A percentile compares a stretch with the other conserved stretches of the same genome.
Conservation (phyloP, 2,888 invertebrate species). For the Prosopocoilus inquinatus region DNA sequence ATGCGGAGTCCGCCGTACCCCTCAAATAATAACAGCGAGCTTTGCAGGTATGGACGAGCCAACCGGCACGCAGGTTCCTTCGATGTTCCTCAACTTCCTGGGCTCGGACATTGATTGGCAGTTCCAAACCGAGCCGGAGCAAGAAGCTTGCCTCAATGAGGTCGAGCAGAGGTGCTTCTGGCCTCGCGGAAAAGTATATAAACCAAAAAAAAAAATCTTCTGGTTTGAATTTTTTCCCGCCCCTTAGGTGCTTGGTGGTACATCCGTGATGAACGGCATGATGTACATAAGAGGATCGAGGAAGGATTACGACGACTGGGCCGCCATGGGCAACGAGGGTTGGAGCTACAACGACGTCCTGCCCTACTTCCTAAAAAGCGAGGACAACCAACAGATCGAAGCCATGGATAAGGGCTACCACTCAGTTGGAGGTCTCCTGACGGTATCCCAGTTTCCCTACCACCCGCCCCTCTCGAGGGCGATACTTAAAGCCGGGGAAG, state of each 20-base stretch:
- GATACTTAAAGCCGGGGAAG: conserved; percentile 74
- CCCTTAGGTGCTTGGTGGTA: conserved; percentile 78
- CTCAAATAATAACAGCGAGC: not conserved
- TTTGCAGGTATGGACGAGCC: conserved; percentile 75
- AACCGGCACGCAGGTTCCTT: conserved; percentile 84
- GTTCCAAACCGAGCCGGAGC: conserved; percentile 82
- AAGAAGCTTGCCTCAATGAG: conserved; percentile 70
- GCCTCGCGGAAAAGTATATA: conserved; percentile 76
- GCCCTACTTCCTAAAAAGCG: conserved; percentile 85
- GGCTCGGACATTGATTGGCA: conserved; percentile 88
- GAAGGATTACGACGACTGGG: conserved; percentile 87
- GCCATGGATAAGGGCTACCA: conserved; percentile 76
- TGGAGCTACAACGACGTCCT: conserved; percentile 89
- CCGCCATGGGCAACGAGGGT: conserved; percentile 77
- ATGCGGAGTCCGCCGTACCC: conserved; percentile 10
- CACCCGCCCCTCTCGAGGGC: conserved; percentile 81
- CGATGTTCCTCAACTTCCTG: conserved; percentile 84
- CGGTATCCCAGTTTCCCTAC: conserved; percentile 80
- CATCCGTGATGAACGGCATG: conserved; percentile 94
- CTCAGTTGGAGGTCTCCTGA: conserved; percentile 72
- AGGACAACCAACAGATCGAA: conserved; percentile 71
- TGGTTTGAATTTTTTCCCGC: conserved; percentile 14
- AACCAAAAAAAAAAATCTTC: no score
- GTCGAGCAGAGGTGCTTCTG: conserved; percentile 72
- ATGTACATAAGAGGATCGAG: conserved; percentile 90